Evolutionary conservation across 2,888 invertebrate species (phyloP).

Genomic region (Rambutsinella grinnellia): DNA sequence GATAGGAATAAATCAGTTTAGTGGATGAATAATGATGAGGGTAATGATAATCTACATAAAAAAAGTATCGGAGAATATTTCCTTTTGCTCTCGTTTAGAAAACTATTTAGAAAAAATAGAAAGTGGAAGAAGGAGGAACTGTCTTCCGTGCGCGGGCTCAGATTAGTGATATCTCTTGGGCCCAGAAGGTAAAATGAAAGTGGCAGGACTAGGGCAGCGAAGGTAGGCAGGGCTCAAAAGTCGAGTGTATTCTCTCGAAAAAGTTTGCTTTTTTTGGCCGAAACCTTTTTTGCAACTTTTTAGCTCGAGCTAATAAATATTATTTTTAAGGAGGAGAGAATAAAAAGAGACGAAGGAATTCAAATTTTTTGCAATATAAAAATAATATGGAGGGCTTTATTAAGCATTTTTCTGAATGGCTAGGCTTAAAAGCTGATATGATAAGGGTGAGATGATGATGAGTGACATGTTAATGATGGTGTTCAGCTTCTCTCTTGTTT

Average conservation of each 20-base stretch:
- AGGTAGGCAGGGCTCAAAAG: conserved; percentile 8
- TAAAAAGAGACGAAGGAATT: neutral
- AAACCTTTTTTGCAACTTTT: neutral
- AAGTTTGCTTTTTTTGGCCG: neutral
- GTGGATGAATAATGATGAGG: neutral
- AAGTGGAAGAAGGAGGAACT: neutral
- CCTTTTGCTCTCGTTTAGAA: neutral
- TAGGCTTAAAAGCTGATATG: neutral
- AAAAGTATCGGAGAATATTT: conserved; percentile 2
- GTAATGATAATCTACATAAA: neutral
- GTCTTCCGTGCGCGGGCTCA: neutral
- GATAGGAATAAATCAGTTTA: neutral
- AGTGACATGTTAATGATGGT: conserved; percentile 55
- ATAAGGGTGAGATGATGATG: conserved; percentile 36
- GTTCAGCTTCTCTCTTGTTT: conserved; percentile 33
- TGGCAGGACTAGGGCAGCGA: conserved; percentile 28
- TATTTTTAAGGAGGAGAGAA: neutral
- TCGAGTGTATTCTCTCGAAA: neutral
- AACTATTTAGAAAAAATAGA: neutral
- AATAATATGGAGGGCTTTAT: conserved; percentile 4
- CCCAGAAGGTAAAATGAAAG: conserved; percentile 56
- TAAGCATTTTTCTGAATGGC: neutral
- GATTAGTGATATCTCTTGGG: neutral
- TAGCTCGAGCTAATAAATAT: conserved; percentile 1
- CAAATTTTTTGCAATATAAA: neutral